These are phyloP conservation scores for Carettochelys insculpta DNA, from an alignment of 2,113 vertebrate species.

Conservation along the genomic window DNA sequence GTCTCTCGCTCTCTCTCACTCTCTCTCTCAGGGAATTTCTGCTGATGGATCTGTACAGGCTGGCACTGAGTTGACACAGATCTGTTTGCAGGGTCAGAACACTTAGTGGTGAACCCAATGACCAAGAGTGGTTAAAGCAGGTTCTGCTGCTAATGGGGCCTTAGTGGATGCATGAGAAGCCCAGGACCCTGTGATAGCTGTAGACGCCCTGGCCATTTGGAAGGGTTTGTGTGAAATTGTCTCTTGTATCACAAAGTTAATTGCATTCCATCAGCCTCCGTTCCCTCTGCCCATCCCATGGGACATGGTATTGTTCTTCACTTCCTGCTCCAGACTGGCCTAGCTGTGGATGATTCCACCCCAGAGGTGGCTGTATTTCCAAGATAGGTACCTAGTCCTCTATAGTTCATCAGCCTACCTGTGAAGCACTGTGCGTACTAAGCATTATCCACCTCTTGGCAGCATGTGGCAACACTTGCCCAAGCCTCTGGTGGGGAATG, in stretches of 20 bases:
- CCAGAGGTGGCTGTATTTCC: background rate
- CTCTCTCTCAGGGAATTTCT: background rate
- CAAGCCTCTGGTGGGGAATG: background rate
- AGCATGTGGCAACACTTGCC: background rate
- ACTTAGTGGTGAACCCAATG: background rate
- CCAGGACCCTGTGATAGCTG: background rate
- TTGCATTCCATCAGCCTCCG: background rate
- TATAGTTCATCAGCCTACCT: background rate
- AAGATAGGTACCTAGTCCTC: background rate
- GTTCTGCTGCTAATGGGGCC: background rate
- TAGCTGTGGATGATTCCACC: background rate
- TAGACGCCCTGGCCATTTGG: background rate
- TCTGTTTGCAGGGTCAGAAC: background rate
- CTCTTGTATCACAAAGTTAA: background rate
- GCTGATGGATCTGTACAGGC: background rate
- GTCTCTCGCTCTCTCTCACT: too few relatives aligned
- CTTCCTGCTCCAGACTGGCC: background rate
- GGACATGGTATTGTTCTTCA: background rate
- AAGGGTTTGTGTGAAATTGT: accelerated
- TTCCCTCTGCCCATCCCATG: accelerated
- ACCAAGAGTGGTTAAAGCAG: background rate
- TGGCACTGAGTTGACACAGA: background rate
- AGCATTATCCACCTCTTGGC: background rate
- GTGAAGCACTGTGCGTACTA: background rate
- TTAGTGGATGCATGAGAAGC: background rate